Base-by-base conservation (phyloP, 1,140 invertebrate species). In the Asobara japonica region DNA sequence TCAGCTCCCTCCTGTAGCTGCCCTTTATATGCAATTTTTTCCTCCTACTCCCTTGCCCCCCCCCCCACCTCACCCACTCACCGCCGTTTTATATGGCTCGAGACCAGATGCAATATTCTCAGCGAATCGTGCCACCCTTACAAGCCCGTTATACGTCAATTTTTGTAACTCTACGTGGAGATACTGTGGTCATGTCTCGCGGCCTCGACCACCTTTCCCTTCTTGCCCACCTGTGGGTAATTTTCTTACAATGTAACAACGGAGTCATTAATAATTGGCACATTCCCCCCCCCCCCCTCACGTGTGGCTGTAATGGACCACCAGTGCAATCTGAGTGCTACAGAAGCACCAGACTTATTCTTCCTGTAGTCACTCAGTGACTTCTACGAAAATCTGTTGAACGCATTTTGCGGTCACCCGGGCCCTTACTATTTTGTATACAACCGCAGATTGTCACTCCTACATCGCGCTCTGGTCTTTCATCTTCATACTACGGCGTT, bases 121-220 rank as follows among this genome's bases (percentile, higher is more conserved):
- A 13, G 65, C 22, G 41, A 68, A 68, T 68, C 65, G 41, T 68
- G 33, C 25, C 56, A 68, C 30, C 65, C 30, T 65, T 22, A 27
- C 16, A 30, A 22, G 11, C 66, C 30, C 66, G 48, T 56, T 69
- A 60, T 25, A 27, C 30, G 3, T 60, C 45, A 69, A 69, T 69
- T 51, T 51, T 51, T 51, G n/a, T 18, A 29, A 51, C 38, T 51
- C 11, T 60, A 25, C 11, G 31, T 36, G 13, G 51, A 22, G 18
- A 56, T 65, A 56, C 60, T 69, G 67, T 69, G 67, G 68, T 70
- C 56, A 20, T 27, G 31, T 62, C n/a, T 33, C 51, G 36, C 41
- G 68, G 33, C 48, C 66, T 60, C 68, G 56, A 67, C 65, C 65
- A 67, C 38, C 65, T 67, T 67, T 67, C 65, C 51, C 36, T 31